Base-by-base conservation (phyloP, 2,113 vertebrate genomes). In the Apus apus region DNA sequence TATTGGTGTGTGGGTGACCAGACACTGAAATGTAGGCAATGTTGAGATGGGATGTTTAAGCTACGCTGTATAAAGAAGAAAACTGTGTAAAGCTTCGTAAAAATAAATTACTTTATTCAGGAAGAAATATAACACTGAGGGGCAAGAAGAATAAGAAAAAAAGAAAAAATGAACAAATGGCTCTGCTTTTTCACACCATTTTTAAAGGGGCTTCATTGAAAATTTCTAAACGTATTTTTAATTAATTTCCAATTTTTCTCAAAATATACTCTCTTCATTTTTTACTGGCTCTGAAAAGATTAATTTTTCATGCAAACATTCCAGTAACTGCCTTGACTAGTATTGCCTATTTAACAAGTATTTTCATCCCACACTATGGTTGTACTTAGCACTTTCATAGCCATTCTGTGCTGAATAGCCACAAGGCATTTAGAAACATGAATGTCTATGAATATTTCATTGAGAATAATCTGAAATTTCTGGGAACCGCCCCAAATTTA, bases 11-110 rank as follows among this genome's bases (percentile, higher is more conserved):
- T 8, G 57, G 36, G 40, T 26, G 36, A 57, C 23, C n/a, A 57
- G 58, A 0, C 53, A 34, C 34, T 10, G 20, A 76, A 84, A 80
- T 0, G 1, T 1, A 22, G 15, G 48, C 0, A 3, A 45, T 16
- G 21, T 12, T 84, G 70, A 6, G 38, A 65, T 9, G 21, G 68
- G 66, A 72, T 46, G 5, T 21, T 72, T 57, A 79, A 73, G 58
- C 20, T 57, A 48, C 8, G 58, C 6, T 27, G 3, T 34, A 51
- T 17, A 77, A 66, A 54, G 14, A 7, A n/a, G 16, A 36, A 84
- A 90, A 60, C 2, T 6, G 22, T 67, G 11, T 32, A 66, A 67
- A 87, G 45, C 1, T 9, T 71, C 65, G 62, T 11, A 54, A 19
- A 85, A 81, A 70, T 3, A 82, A 79, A 82, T 88, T 10, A 20